These are phyloP conservation scores for Nycticorax nycticorax DNA, from an alignment of 2,113 vertebrate genomes.

Conservation along the genomic window DNA sequence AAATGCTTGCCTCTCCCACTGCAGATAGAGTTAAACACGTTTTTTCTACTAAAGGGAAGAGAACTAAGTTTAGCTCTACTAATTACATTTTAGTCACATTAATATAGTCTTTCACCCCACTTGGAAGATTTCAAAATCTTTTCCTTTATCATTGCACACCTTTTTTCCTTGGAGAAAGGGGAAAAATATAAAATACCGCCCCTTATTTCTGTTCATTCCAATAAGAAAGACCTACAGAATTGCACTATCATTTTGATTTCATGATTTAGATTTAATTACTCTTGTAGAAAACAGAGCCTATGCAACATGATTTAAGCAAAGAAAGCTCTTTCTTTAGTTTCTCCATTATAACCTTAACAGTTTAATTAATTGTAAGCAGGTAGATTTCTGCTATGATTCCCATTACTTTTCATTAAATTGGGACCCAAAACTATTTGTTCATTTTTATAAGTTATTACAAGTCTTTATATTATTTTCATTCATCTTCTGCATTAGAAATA, in stretches of 20 bases:
- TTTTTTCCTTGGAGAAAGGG: background rate
- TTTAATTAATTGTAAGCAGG: background rate
- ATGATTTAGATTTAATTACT: background rate
- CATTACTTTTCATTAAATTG: background rate
- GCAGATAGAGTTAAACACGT: background rate
- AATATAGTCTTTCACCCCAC: background rate
- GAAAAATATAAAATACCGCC: background rate
- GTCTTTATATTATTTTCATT: slow-evolving; percentile 38
- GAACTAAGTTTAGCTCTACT: slow-evolving; percentile 3
- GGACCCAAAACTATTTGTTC: background rate
- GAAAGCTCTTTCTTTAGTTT: background rate
- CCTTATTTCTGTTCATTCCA: background rate
- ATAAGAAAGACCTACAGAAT: background rate
- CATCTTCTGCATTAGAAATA: background rate
- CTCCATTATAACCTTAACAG: background rate
- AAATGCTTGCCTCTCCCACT: background rate
- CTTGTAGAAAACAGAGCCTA: background rate
- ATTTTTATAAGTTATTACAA: background rate
- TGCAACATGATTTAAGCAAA: background rate
- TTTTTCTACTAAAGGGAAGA: background rate
- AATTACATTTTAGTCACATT: background rate
- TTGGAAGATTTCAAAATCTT: background rate
- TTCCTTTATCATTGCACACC: background rate
- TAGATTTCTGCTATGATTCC: background rate
- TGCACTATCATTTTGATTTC: background rate